These are phyloP conservation scores for Lottia scabra DNA, from an alignment of 2,888 invertebrate species.

Conservation along the genomic window DNA sequence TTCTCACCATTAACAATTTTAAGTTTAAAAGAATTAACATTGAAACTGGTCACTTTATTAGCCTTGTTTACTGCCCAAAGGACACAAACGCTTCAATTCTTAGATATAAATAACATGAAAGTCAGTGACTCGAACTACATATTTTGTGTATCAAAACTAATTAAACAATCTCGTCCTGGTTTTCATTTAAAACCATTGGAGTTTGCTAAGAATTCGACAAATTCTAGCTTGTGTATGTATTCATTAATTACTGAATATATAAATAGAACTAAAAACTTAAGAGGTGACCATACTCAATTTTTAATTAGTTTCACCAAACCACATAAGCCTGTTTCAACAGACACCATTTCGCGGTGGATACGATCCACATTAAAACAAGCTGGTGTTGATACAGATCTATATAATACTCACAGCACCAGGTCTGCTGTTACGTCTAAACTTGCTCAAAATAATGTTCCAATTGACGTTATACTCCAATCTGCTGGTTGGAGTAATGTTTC, in stretches of 20 bases:
- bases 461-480: too few relatives aligned
- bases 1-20: neutral
- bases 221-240: neutral
- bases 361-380: neutral
- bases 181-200: constrained; percentile 2
- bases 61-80: too few relatives aligned
- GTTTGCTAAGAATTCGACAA: too few relatives aligned
- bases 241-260: neutral
- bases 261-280: neutral
- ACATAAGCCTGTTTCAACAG: too few relatives aligned
- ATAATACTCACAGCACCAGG: neutral
- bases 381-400: constrained; percentile 1
- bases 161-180: neutral
- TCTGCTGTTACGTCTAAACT: constrained; percentile 1
- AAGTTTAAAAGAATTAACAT: constrained; percentile 12
- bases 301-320: constrained; percentile 10
- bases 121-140: too few relatives aligned
- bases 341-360: constrained; percentile 11
- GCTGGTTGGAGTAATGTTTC: too few relatives aligned
- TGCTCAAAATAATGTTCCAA: neutral
- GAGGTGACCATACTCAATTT: too few relatives aligned
- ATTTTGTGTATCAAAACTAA: neutral
- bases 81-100: too few relatives aligned
- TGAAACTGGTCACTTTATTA: too few relatives aligned
- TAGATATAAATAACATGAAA: too few relatives aligned